phyloP scores from a whole-genome alignment of 1,140 invertebrate species.

The Scaptomyza pallida region DNA sequence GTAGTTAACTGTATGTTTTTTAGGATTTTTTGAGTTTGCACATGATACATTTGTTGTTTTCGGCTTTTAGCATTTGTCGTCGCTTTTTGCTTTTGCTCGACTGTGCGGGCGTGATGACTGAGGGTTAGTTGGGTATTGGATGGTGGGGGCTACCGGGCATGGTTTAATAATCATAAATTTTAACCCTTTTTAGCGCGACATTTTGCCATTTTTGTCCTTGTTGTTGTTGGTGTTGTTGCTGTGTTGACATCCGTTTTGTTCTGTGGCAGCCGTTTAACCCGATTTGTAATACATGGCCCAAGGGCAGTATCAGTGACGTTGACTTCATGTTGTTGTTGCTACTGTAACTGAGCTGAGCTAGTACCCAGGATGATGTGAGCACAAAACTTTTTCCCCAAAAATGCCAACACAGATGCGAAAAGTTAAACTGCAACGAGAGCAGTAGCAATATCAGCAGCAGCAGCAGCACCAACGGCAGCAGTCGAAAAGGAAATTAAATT shows the following conservation, averaged over 20 bases:
- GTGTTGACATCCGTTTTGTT: constrained; percentile 72
- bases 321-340: constrained; percentile 15
- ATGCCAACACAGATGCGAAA: constrained; percentile 28
- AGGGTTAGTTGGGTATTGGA: neutral
- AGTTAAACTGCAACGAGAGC: constrained; percentile 26
- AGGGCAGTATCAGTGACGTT: constrained; percentile 50
- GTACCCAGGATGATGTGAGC: constrained; percentile 26
- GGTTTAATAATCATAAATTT: constrained; percentile 82
- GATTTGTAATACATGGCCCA: constrained; percentile 57
- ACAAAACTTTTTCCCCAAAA: constrained; percentile 19
- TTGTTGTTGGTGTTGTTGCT: constrained; percentile 17
- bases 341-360: constrained; percentile 38
- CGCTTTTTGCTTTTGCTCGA: constrained; percentile 31
- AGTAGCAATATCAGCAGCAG: constrained; percentile 1
- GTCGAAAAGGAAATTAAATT: constrained; percentile 75
- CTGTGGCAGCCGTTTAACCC: constrained; percentile 57
- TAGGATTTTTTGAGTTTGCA: constrained; percentile 12
- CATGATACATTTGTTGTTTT: constrained; percentile 55
- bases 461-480: constrained; percentile 5
- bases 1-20: neutral
- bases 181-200: constrained; percentile 69
- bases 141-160: constrained; percentile 20
- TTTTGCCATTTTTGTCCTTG: constrained; percentile 35
- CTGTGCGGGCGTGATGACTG: constrained; percentile 1
- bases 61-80: constrained; percentile 32